phyloP scores from a whole-genome alignment of 2,888 invertebrate species.

The Drosophila fungiperda region DNA sequence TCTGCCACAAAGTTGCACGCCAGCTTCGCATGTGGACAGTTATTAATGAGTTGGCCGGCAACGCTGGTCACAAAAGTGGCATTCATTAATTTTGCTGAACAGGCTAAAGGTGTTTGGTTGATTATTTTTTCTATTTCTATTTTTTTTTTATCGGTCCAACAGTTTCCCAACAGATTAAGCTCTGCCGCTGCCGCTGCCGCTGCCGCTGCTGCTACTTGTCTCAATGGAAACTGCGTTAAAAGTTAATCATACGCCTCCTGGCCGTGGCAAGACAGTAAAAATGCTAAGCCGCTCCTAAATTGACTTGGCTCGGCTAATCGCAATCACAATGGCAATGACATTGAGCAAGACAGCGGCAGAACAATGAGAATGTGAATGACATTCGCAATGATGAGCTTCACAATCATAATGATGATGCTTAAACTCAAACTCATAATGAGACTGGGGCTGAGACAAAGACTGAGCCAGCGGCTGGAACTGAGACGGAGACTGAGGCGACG shows the following conservation, averaged over 20 bases:
- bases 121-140: not conserved
- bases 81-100: conserved; percentile 69
- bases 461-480: conserved; percentile 3
- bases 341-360: conserved; percentile 16
- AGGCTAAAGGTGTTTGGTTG: conserved; percentile 12
- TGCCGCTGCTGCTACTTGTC: conserved; percentile 1
- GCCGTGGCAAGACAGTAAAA: conserved; percentile 63
- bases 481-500: conserved; percentile 4
- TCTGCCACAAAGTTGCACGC: conserved; percentile 33
- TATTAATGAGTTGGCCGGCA: conserved; percentile 66
- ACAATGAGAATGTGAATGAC: conserved; percentile 22
- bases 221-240: conserved; percentile 59
- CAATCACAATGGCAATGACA: conserved; percentile 47
- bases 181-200: conserved; percentile 1
- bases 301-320: conserved; percentile 63
- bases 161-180: conserved; percentile 40
- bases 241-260: conserved; percentile 74
- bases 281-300: conserved; percentile 71
- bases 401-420: conserved; percentile 19
- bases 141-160: conserved; percentile 23
- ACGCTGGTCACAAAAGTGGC: conserved; percentile 42
- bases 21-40: conserved; percentile 74
- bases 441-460: not conserved
- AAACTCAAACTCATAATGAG: conserved; percentile 13
- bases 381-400: conserved; percentile 18